phyloP scores from a whole-genome alignment of 2,797 vertebrate genomes.

The Acropternis orthonyx region DNA sequence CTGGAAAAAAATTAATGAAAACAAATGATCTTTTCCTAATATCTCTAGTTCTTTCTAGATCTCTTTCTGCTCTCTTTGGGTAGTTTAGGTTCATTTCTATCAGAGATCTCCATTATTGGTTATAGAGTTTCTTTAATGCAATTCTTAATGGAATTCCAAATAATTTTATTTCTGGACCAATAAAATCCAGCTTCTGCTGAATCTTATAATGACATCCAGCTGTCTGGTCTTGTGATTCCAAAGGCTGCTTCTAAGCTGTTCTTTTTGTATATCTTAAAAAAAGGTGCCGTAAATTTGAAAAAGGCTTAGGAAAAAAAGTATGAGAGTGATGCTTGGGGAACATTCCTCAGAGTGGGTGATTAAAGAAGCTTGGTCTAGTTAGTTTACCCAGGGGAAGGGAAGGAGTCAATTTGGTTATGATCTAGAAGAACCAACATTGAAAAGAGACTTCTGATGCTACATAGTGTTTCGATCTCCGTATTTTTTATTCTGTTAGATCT shows the following conservation, averaged over 20 bases:
- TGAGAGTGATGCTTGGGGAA: not conserved
- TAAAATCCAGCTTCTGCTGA: not conserved
- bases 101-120: not conserved
- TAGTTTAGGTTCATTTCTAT: not conserved
- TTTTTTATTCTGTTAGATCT: conserved; percentile 36
- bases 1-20: not conserved
- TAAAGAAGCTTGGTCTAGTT: not conserved
- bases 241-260: not conserved
- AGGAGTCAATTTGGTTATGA: not conserved
- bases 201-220: not conserved
- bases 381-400: not conserved
- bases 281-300: not conserved
- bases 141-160: not conserved
- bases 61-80: not conserved
- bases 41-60: not conserved
- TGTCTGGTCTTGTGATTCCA: not conserved
- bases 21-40: not conserved
- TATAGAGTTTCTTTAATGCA: not conserved
- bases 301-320: not conserved
- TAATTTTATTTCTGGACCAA: not conserved
- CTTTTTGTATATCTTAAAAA: not conserved
- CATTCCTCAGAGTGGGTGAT: not conserved
- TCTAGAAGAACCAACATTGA: not conserved
- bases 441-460: not conserved
- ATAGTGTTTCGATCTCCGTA: not conserved